Base-by-base conservation (phyloP, 2,888 invertebrate genomes). In the Eristalis intricaria region DNA sequence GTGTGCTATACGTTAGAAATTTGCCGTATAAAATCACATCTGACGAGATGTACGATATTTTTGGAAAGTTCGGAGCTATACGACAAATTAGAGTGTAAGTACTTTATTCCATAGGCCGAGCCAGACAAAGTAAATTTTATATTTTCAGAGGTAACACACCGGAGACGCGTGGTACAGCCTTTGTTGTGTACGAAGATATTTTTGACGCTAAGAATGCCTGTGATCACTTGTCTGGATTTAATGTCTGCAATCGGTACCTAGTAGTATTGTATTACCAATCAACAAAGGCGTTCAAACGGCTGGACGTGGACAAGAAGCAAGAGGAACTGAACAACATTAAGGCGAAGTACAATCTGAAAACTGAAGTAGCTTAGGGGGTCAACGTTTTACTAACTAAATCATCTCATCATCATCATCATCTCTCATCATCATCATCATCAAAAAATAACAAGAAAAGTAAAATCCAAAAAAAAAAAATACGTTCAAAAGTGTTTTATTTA, bases 21-120 rank as follows among this genome's bases (percentile, higher is more conserved):
- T 94, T 99, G 84, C 99, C 99, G 0, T 99, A 99, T 91, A 99
- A 99, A 95, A 99, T 99, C 90, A 99, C 99, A 69, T 98, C 98
- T 7, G 99, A 99, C 93, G 99, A 99, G 95, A 99, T 99, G 99
- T 99, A 99, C 92, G 99, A 99, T 94, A 99, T 99, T 89, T 99
- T 99, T 95, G 99, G 99, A 22, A 99, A 99, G 94, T 99, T 99
- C 94, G 99, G 99, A 90, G 99, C 99, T 3, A 99, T 99, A 89
- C 94, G 99, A 90, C 99, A 99, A 94, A 99, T 99, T 86, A 94
- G 99, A 94, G 98, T 99, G 98, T 98, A 95, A 96, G 97, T 95
- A 50, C 4, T 50, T 40, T 1, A 78, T 1, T 4, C n/a, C 0
- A 38, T 19, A 4, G 38, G 3, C 38, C 11, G 13, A 38, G 11